Evolutionary conservation across 37 sponge, comb jelly and placozoan genomes (phyloP).

Genomic region (Tethya wilhelma): DNA sequence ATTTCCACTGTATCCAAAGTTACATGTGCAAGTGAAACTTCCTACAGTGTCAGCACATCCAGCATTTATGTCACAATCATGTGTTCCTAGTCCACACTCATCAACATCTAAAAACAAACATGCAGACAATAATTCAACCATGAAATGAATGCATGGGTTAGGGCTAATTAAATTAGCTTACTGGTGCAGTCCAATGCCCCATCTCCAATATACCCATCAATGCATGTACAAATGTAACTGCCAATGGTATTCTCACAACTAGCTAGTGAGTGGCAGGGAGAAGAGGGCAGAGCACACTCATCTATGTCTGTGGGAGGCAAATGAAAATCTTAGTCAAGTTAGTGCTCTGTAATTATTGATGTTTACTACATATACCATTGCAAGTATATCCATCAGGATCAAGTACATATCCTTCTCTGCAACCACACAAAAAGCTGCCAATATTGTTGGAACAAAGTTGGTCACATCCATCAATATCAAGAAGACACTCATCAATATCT

Average conservation of each 20-base stretch:
- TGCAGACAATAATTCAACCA: no score
- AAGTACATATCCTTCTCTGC: no score
- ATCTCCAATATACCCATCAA: constrained; percentile 34
- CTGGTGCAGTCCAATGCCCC: constrained; percentile 19
- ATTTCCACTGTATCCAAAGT: constrained; percentile 28
- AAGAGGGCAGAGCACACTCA: neutral
- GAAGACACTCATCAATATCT: no score
- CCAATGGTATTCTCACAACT: constrained; percentile 2
- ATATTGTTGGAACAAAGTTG: no score
- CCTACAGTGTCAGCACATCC: constrained; percentile 7
- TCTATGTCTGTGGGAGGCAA: neutral
- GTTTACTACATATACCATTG: no score
- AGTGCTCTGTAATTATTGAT: no score
- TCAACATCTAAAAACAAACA: constrained; percentile 29
- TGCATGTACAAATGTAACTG: constrained; percentile 15
- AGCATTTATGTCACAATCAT: neutral
- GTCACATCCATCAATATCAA: no score
- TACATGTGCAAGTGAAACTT: constrained; percentile 19
- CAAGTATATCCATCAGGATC: no score
- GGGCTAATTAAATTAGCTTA: constrained; percentile 1
- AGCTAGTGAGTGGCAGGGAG: neutral
- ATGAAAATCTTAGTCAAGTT: no score
- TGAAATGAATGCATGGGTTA: no score
- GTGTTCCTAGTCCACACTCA: constrained; percentile 12
- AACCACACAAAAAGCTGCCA: no score